Conservation (phyloP, 1,140 invertebrate genomes). For the Procambarus clarkii region DNA sequence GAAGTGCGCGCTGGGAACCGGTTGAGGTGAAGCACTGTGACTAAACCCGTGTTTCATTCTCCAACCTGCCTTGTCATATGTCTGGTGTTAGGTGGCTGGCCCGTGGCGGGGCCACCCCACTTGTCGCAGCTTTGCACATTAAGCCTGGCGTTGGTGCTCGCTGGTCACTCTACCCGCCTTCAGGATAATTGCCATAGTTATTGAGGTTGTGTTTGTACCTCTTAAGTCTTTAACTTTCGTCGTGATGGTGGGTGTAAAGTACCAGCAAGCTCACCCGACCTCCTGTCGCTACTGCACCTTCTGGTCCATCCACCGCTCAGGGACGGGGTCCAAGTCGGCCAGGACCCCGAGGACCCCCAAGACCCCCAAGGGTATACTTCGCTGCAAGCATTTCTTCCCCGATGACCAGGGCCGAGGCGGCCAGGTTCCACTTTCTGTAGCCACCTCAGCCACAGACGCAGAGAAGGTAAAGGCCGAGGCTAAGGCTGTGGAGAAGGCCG, state of each 20-base stretch:
- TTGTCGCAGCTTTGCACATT: no score
- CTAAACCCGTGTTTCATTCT: constrained; percentile 20
- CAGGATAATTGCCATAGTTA: no score
- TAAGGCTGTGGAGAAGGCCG: background rate
- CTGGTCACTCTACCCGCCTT: background rate
- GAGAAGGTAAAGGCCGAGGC: background rate
- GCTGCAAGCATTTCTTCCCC: constrained; percentile 42
- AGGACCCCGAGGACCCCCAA: constrained; percentile 46
- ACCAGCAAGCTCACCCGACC: constrained; percentile 32
- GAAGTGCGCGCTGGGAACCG: background rate
- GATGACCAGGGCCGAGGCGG: background rate
- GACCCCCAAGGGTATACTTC: constrained; percentile 53
- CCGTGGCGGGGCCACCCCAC: no score
- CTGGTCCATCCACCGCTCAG: constrained; percentile 50
- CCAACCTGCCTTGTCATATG: background rate
- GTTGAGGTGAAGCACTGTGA: constrained; percentile 38
- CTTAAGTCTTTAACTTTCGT: no score
- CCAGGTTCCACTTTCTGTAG: background rate
- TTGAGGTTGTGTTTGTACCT: no score
- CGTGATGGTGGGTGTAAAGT: constrained; percentile 29
- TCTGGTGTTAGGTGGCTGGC: constrained; percentile 16
- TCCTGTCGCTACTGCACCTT: constrained; percentile 54
- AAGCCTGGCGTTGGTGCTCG: no score
- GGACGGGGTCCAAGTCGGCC: background rate
- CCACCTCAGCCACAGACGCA: no score